Percentiles rank a stretch among this genome's conserved stretches.
Conservation (phyloP, 2,113 vertebrate genomes). For the Otolemur garnettii region DNA sequence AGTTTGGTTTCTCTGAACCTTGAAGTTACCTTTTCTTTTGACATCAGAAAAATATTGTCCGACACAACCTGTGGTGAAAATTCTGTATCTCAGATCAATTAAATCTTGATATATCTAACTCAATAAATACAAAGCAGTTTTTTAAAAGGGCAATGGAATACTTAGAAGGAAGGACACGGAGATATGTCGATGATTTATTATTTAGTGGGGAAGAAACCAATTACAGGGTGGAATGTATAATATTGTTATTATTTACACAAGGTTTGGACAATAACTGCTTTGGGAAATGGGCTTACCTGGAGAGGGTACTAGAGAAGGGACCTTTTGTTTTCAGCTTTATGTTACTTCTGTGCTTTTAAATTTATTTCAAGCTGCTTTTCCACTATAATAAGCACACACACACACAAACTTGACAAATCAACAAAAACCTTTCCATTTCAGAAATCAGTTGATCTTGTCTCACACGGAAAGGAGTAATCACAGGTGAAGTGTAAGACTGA, state of each 20-base stretch:
- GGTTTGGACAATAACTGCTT: background rate
- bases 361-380: background rate
- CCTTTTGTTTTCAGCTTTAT: background rate
- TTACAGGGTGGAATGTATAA: background rate
- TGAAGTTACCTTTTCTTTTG: background rate
- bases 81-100: background rate
- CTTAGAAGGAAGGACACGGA: background rate
- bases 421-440: background rate
- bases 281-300: background rate
- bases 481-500: background rate
- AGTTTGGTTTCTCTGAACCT: background rate
- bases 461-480: background rate
- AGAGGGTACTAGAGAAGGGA: background rate
- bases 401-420: background rate
- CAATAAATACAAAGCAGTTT: background rate
- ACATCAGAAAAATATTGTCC: background rate
- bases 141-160: background rate
- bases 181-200: background rate
- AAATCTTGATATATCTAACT: background rate
- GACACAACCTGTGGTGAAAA: background rate
- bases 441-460: background rate
- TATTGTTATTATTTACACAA: background rate
- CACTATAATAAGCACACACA: background rate
- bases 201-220: background rate
- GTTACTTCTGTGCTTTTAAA: background rate